These are phyloP conservation scores for Threskiornis aethiopicus DNA, from an alignment of 2,797 vertebrate genomes.

Conservation along the genomic window DNA sequence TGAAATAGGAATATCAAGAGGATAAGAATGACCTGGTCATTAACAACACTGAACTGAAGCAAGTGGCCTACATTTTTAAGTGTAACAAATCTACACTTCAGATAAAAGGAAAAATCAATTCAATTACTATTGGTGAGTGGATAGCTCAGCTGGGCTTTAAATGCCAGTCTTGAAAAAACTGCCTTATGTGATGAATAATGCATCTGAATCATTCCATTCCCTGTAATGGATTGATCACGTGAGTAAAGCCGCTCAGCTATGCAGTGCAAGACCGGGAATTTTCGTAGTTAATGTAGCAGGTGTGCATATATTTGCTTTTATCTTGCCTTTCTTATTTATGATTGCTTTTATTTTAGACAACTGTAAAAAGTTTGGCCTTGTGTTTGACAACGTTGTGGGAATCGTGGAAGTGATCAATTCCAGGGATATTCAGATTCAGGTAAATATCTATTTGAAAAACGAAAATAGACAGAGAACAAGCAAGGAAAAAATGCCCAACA, in stretches of 20 bases:
- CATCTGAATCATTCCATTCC: neutral
- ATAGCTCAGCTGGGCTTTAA: neutral
- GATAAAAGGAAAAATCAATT: slow-evolving; percentile 97
- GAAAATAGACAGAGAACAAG: neutral
- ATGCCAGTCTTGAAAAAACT: neutral
- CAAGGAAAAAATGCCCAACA: neutral
- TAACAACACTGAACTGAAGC: slow-evolving; percentile 91
- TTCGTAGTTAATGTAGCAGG: neutral
- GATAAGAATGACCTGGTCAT: slow-evolving; percentile 89
- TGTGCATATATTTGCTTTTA: neutral
- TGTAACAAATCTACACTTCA: slow-evolving; percentile 91
- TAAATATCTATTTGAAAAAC: slow-evolving; percentile 55
- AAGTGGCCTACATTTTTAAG: slow-evolving; percentile 92
- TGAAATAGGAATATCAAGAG: slow-evolving; percentile 91
- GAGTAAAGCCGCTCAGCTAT: neutral
- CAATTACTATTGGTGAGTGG: slow-evolving; percentile 89
- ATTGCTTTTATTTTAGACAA: slow-evolving; percentile 81
- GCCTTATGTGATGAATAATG: neutral
- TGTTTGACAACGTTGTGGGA: slow-evolving; percentile 95
- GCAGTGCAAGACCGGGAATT: neutral
- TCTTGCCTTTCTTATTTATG: neutral
- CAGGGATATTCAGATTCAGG: slow-evolving; percentile 92
- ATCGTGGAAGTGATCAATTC: slow-evolving; percentile 98
- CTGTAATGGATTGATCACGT: neutral
- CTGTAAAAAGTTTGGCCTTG: slow-evolving; percentile 94